A percentile compares a stretch with the other conserved stretches of the same genome.
Evolutionary conservation across 2,888 invertebrate species (phyloP).

Genomic region (Caenorhabditis angaria): DNA sequence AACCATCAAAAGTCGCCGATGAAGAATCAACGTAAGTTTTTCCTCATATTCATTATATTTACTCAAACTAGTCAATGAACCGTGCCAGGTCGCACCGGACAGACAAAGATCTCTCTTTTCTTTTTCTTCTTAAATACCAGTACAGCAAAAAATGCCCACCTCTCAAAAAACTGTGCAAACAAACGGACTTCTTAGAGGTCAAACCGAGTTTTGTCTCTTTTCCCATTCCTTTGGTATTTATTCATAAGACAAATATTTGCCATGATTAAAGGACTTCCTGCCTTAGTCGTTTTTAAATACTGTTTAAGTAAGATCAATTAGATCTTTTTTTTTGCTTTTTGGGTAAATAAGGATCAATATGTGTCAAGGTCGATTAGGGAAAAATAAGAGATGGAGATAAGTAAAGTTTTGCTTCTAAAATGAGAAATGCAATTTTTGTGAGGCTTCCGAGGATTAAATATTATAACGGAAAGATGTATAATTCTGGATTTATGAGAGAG

Average conservation of each 20-base stretch:
- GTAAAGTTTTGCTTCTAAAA: too few species aligned
- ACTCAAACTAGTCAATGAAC: background rate
- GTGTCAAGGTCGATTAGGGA: background rate
- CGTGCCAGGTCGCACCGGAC: background rate
- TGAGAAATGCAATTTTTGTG: too few species aligned
- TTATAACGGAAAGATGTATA: too few species aligned
- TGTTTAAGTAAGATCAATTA: background rate
- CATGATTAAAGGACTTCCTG: background rate
- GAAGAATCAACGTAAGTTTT: conserved; percentile 21
- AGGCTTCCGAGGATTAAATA: too few species aligned
- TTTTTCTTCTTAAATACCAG: background rate
- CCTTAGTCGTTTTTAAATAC: background rate
- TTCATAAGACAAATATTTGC: too few species aligned
- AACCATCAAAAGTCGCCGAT: conserved; percentile 26
- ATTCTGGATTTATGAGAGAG: too few species aligned
- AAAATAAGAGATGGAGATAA: background rate
- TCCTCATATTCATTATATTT: background rate
- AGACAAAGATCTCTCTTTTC: too few species aligned
- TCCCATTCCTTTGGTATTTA: too few species aligned
- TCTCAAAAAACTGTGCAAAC: background rate
- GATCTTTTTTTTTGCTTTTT: background rate
- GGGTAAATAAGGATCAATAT: background rate
- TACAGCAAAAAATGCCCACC: background rate
- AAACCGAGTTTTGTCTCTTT: background rate
- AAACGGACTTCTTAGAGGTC: background rate